phyloP scores from a whole-genome alignment of 53 echinoderm and acorn worm genomes.

The Paracentrotus lividus region DNA sequence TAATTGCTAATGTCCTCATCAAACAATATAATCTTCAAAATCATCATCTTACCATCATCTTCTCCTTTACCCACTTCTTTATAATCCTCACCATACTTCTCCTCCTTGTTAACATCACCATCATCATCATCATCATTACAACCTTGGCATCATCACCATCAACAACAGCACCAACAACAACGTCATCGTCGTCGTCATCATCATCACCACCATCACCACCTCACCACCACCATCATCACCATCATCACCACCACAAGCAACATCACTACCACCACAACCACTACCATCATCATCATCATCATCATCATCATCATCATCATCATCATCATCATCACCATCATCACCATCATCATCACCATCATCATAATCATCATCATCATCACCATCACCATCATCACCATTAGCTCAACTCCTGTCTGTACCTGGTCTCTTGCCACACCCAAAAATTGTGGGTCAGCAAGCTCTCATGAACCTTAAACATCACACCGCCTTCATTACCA shows the following conservation, averaged over 20 bases:
- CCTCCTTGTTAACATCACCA: not conserved
- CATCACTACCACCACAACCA: not conserved
- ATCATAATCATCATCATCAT: not conserved
- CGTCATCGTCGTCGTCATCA: not conserved
- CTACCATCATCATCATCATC: not conserved
- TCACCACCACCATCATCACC: not conserved
- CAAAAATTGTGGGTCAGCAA: constrained; percentile 91
- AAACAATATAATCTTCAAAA: not conserved
- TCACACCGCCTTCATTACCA: not conserved
- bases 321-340: not conserved
- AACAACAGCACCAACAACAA: not conserved
- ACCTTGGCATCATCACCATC: not conserved
- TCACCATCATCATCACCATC: too few species aligned
- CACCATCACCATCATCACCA: not conserved
- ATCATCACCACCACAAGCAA: not conserved
- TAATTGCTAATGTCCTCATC: too few species aligned
- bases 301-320: too few species aligned
- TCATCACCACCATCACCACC: constrained; percentile 6
- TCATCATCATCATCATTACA: not conserved
- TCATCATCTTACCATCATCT: not conserved
- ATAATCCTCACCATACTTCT: not conserved
- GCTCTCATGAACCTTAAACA: too few species aligned
- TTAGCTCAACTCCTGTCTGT: not conserved
- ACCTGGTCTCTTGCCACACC: constrained; percentile 97
- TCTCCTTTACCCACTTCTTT: not conserved